Conservation (phyloP, 2,797 vertebrate species). For the Acanthornis magna region DNA sequence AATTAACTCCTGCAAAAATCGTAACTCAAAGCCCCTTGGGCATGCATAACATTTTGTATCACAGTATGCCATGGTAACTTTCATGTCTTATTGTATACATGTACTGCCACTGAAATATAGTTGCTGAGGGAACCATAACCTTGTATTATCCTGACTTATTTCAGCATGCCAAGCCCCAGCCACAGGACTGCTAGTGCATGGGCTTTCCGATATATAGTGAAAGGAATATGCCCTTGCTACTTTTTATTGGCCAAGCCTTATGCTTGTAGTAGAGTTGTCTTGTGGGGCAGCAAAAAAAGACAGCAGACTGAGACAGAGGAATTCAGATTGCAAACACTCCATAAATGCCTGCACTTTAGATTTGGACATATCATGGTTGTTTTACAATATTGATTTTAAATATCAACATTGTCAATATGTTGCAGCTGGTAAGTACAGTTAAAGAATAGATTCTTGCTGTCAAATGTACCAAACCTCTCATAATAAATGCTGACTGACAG, state of each 20-base stretch:
- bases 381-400: neutral
- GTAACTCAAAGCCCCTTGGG: constrained; percentile 1
- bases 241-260: neutral
- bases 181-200: neutral
- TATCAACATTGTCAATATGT: neutral
- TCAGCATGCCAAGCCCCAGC: neutral
- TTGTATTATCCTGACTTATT: constrained; percentile 35
- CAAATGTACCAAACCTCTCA: neutral
- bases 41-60: neutral
- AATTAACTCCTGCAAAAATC: constrained; percentile 36
- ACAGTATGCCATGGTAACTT: neutral
- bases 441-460: neutral
- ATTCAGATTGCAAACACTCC: neutral
- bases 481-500: neutral
- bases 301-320: neutral
- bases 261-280: neutral
- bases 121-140: constrained; percentile 19
- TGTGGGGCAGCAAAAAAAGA: neutral
- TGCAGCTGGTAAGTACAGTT: neutral
- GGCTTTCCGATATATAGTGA: neutral
- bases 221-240: neutral
- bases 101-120: neutral
- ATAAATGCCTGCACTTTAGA: neutral
- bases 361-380: neutral
- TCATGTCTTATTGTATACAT: neutral